These are phyloP conservation scores for Neocloeon triangulifer DNA, from an alignment of 1,140 invertebrate genomes.

Conservation along the genomic window DNA sequence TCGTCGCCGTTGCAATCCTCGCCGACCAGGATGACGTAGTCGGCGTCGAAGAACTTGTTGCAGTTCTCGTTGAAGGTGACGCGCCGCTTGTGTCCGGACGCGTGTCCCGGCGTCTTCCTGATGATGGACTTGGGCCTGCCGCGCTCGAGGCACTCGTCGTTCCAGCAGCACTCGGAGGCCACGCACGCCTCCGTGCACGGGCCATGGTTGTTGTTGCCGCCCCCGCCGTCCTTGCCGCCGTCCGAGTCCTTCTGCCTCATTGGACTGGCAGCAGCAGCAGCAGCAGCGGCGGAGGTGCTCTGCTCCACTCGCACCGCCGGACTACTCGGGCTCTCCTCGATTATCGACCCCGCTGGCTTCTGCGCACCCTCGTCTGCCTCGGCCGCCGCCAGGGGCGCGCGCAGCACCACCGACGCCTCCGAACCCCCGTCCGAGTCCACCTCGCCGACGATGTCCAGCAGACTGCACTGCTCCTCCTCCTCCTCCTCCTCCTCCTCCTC, in stretches of 20 bases:
- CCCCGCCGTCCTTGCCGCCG: background rate
- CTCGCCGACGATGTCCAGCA: no score
- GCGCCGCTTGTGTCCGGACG: slow-evolving; percentile 32
- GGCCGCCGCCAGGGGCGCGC: background rate
- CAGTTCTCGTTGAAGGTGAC: slow-evolving; percentile 64
- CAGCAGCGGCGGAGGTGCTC: background rate
- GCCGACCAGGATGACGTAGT: slow-evolving; percentile 66
- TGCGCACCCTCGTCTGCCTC: background rate
- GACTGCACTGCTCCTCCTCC: no score
- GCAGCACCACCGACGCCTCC: background rate
- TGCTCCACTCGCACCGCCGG: slow-evolving; percentile 1
- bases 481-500: no score
- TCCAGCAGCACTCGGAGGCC: slow-evolving; percentile 9
- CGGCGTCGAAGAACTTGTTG: slow-evolving; percentile 69
- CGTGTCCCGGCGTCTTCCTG: slow-evolving; percentile 19
- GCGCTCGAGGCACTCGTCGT: slow-evolving; percentile 13
- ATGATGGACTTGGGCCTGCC: slow-evolving; percentile 27
- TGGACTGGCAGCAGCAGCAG: background rate
- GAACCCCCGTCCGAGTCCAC: background rate
- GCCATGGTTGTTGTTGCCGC: slow-evolving; percentile 14
- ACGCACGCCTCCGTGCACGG: slow-evolving; percentile 18
- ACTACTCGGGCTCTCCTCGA: background rate
- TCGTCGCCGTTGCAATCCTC: slow-evolving; percentile 53
- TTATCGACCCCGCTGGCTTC: background rate
- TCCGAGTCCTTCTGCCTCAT: slow-evolving; percentile 7